phyloP scores from a whole-genome alignment of 2,797 vertebrate species.

The Anguilla megastoma region DNA sequence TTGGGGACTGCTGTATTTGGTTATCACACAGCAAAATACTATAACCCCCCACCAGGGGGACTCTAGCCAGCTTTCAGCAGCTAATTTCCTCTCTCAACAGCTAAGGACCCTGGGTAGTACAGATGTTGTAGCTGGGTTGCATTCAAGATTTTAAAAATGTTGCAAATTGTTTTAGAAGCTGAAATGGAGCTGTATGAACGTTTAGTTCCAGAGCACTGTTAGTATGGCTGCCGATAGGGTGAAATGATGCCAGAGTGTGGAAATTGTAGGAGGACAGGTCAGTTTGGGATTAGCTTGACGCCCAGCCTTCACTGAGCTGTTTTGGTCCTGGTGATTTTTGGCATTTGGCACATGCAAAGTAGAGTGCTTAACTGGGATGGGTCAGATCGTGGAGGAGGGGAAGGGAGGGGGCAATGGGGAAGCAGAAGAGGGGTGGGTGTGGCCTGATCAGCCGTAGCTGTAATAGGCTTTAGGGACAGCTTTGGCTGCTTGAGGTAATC shows the following conservation, averaged over 20 bases:
- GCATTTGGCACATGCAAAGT: neutral
- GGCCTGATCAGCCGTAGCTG: neutral
- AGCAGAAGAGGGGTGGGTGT: neutral
- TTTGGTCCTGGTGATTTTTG: neutral
- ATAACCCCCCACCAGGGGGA: neutral
- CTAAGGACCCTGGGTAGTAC: neutral
- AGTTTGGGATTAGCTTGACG: neutral
- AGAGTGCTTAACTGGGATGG: neutral
- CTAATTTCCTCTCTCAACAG: neutral
- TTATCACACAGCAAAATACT: neutral
- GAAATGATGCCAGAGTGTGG: neutral
- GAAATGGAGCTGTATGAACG: neutral
- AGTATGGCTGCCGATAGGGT: neutral
- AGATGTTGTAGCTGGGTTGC: neutral
- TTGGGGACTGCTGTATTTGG: neutral
- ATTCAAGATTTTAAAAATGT: no score
- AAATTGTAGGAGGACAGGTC: neutral
- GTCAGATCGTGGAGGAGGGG: neutral
- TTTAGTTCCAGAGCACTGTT: neutral
- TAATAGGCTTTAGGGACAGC: conserved; percentile 12
- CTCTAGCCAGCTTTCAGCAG: neutral
- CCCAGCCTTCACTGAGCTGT: neutral
- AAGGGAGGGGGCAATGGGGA: neutral
- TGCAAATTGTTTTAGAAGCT: no score
- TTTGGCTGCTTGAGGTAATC: conserved; percentile 6